Percentiles rank a stretch among this genome's conserved stretches.
These are phyloP conservation scores for Carcinoscorpius rotundicauda DNA, from an alignment of 1,140 invertebrate species.

Conservation along the genomic window DNA sequence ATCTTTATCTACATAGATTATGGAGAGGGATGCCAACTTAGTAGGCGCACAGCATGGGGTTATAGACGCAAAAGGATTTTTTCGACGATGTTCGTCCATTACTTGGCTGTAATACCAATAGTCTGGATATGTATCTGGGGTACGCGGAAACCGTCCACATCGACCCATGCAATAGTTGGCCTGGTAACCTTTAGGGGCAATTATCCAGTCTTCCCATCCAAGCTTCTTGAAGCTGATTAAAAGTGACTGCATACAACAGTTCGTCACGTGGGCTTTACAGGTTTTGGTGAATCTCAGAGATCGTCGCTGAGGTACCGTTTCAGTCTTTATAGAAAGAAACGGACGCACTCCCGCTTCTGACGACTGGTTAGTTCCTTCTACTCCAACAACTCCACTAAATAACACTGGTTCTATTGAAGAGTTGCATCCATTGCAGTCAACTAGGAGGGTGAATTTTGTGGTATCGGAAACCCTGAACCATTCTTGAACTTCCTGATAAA, in stretches of 20 bases:
- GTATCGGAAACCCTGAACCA: no score
- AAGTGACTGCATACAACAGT: conserved; percentile 69
- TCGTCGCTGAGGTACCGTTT: no score
- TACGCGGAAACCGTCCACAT: conserved; percentile 68
- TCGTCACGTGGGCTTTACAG: conserved; percentile 18
- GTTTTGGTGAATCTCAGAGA: no score
- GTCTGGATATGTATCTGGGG: conserved; percentile 74
- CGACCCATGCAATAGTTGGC: conserved; percentile 86
- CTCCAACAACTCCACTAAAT: no score
- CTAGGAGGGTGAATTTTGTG: no score
- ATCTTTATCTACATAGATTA: conserved; percentile 75
- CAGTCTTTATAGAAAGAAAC: no score
- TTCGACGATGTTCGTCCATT: conserved; percentile 63
- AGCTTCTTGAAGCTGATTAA: conserved; percentile 94
- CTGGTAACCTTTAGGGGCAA: conserved; percentile 82
- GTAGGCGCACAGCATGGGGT: conserved; percentile 86
- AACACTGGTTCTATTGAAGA: no score
- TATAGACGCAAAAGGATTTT: conserved; percentile 52
- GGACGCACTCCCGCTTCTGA: no score
- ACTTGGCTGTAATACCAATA: conserved; percentile 90
- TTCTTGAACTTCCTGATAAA: no score
- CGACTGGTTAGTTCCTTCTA: no score
- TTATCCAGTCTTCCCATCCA: conserved; percentile 94
- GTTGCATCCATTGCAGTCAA: no score
- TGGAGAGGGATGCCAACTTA: conserved; percentile 69